A percentile compares a stretch with the other conserved stretches of the same genome.
phyloP scores from a whole-genome alignment of 2,113 vertebrate species.

The Scopus umbretta region DNA sequence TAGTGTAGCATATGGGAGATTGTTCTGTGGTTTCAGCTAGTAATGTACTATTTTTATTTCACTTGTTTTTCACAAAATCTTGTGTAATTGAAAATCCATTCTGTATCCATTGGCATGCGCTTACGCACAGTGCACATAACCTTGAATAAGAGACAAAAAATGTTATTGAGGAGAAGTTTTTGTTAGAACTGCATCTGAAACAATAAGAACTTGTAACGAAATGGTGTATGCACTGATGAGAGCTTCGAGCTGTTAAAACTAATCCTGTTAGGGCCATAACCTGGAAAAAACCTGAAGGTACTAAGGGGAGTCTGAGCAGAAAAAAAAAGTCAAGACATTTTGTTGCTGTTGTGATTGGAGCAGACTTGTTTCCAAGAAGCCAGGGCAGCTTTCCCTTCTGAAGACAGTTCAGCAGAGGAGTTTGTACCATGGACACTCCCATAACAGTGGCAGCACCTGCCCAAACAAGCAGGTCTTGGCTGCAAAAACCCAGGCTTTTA shows the following conservation, averaged over 20 bases:
- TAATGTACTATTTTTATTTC: not conserved
- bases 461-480: constrained; percentile 19
- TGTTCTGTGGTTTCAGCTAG: not conserved
- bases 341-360: not conserved
- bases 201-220: not conserved
- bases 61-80: not conserved
- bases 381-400: constrained; percentile 5
- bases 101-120: not conserved
- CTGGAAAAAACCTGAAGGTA: not conserved
- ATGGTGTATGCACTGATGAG: not conserved
- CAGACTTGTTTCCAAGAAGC: constrained; percentile 5
- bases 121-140: not conserved
- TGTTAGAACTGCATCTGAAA: not conserved
- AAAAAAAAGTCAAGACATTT: not conserved
- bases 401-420: not conserved
- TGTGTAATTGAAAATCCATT: not conserved
- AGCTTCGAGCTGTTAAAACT: not conserved
- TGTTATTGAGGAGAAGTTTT: not conserved
- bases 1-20: not conserved
- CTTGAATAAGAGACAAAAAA: not conserved
- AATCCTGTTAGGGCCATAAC: not conserved
- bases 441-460: constrained; percentile 31
- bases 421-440: not conserved
- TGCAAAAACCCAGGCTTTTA: not conserved
- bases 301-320: not conserved